Evolutionary conservation across 1,140 invertebrate genomes (phyloP).

Genomic region (Diploscapter pachys): DNA sequence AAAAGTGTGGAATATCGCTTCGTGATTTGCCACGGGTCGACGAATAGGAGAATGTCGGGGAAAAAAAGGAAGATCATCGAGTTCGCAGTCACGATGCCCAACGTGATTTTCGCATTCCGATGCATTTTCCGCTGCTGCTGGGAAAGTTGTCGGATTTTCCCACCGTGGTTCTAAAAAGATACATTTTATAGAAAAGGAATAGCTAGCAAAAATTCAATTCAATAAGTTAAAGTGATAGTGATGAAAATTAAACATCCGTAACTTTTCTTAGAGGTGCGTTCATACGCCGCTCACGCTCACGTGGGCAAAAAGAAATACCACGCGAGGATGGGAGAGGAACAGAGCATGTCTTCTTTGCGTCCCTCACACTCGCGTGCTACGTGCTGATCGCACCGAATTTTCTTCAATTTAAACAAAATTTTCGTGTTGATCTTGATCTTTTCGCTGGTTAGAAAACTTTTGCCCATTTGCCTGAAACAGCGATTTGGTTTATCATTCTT

Average conservation of each 20-base stretch:
- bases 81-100: slow-evolving; percentile 25
- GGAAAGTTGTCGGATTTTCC: slow-evolving; percentile 15
- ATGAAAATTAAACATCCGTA: no score
- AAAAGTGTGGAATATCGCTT: slow-evolving; percentile 23
- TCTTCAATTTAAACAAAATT: neutral
- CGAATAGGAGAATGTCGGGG: slow-evolving; percentile 28
- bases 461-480: neutral
- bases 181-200: neutral
- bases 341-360: no score
- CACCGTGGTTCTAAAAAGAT: slow-evolving; percentile 10
- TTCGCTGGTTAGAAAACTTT: neutral
- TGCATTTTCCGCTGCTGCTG: slow-evolving; percentile 29
- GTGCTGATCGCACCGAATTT: no score
- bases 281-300: neutral
- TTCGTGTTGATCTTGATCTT: neutral
- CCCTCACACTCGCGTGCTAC: no score
- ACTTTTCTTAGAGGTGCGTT: neutral
- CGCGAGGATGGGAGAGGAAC: no score
- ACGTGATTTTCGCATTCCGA: slow-evolving; percentile 24
- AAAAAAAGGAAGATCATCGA: slow-evolving; percentile 22
- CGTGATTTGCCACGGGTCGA: slow-evolving; percentile 21
- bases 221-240: neutral
- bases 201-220: neutral
- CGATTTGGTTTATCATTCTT: no score
- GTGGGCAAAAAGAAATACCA: neutral